Base-by-base conservation (phyloP, 1,140 invertebrate species). In the Bombus waltoni region DNA sequence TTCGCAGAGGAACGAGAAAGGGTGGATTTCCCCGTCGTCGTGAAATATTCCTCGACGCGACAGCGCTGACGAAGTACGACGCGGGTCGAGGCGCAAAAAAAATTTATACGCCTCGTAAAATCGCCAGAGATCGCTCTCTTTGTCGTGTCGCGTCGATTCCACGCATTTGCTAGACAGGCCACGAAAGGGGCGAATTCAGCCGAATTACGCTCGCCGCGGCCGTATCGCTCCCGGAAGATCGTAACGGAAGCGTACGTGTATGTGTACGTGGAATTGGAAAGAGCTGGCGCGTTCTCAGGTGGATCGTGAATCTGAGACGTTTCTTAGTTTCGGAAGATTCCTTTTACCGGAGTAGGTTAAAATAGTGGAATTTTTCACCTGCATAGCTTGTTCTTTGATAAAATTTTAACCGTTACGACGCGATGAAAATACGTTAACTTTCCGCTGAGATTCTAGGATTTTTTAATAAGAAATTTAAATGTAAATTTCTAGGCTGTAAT, bases 31-130 rank as follows among this genome's bases (percentile, higher is more conserved):
- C 32, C 70, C 47, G 47, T 62, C 53, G 59, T 57, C 40, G 32
- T 76, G 74, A 65, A 84, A 83, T 77, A 89, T 77, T 87, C 84
- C 38, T 57, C 77, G 35, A 65, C 40, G 73, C 47, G 74, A 81
- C 40, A 74, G 47, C 18, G 72, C 44, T 62, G 89, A 84, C 85
- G 59, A 80, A 72, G 59, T 83, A 80, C 82, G 76, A 62, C 70
- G 32, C 28, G 38, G 71, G 47, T 25, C 35, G 70, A 62, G 62
- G 79, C 53, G 68, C 75, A 73, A 70, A 89, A 80, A 32, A 87
- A 87, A 75, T 66, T 65, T 85, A 85, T 74, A 62, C 74, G 32
- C 42, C 68, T 71, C 47, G 47, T 53, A 53, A 53, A 53, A 53
- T 53, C 47, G 47, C 47, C 47, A 53, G 47, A 53, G 47, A 66